Conservation (phyloP, 2,888 invertebrate genomes). For the Drosophila meridionalis region DNA sequence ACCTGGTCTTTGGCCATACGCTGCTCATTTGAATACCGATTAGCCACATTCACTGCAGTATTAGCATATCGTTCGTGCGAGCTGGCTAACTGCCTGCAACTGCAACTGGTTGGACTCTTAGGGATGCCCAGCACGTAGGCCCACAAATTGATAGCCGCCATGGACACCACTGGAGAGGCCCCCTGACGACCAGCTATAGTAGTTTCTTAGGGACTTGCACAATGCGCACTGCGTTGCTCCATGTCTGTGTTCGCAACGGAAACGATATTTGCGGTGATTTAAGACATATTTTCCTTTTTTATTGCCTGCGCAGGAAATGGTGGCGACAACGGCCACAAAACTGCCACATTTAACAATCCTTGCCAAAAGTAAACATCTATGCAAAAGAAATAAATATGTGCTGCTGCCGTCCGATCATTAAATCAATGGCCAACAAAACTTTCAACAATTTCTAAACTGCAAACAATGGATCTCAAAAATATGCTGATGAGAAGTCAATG, state of each 20-base stretch:
- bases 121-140: slow-evolving; percentile 62
- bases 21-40: slow-evolving; percentile 79
- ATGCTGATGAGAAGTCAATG: slow-evolving; percentile 17
- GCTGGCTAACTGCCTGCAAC: slow-evolving; percentile 39
- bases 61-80: slow-evolving; percentile 37
- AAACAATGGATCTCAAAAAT: slow-evolving; percentile 22
- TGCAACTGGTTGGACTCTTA: slow-evolving; percentile 46
- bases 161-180: background rate
- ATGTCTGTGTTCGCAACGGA: slow-evolving; percentile 53
- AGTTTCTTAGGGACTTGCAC: slow-evolving; percentile 43
- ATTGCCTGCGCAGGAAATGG: slow-evolving; percentile 62
- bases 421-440: slow-evolving; percentile 15
- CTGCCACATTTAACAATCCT: slow-evolving; percentile 47
- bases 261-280: slow-evolving; percentile 49
- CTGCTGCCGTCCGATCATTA: slow-evolving; percentile 1
- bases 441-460: slow-evolving; percentile 25
- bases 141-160: slow-evolving; percentile 32
- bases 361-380: slow-evolving; percentile 54
- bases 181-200: background rate
- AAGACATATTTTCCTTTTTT: slow-evolving; percentile 46
- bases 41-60: slow-evolving; percentile 48
- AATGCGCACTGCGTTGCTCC: slow-evolving; percentile 31
- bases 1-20: slow-evolving; percentile 47
- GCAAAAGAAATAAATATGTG: background rate
- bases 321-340: slow-evolving; percentile 59